These are phyloP conservation scores for Formica exsecta DNA, from an alignment of 1,140 invertebrate species.

Conservation along the genomic window DNA sequence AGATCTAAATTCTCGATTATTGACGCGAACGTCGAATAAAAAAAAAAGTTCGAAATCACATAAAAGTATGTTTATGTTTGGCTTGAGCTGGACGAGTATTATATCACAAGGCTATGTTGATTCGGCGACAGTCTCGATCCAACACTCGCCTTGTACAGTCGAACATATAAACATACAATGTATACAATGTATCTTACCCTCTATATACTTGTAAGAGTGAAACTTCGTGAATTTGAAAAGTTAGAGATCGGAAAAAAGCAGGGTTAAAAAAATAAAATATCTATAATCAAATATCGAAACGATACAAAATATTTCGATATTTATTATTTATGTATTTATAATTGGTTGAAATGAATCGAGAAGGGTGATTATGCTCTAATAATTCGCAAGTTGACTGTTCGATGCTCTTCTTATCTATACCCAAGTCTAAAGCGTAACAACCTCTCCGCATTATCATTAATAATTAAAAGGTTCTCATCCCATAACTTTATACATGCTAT, in stretches of 20 bases:
- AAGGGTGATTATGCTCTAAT: slow-evolving; percentile 39
- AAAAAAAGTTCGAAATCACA: not conserved
- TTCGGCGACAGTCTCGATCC: no score
- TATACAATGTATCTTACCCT: no score
- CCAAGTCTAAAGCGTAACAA: slow-evolving; percentile 83
- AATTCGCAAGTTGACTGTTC: slow-evolving; percentile 45
- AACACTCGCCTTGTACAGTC: no score
- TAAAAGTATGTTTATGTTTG: no score
- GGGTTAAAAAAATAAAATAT: not conserved
- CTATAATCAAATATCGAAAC: not conserved
- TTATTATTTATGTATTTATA: not conserved
- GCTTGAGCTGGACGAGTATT: no score
- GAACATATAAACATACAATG: no score
- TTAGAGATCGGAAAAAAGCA: not conserved
- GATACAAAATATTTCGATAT: not conserved
- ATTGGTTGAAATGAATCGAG: slow-evolving; percentile 52
- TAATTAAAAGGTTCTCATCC: slow-evolving; percentile 85
- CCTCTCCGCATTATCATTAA: slow-evolving; percentile 82
- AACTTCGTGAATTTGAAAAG: not conserved
- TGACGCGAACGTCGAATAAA: no score
- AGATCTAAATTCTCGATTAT: no score
- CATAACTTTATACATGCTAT: slow-evolving; percentile 87
- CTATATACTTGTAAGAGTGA: no score
- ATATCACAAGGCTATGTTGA: no score
- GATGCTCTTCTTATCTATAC: slow-evolving; percentile 77